These are phyloP conservation scores for Muschampia plurimacula DNA, from an alignment of 2,888 invertebrate genomes.

Conservation along the genomic window DNA sequence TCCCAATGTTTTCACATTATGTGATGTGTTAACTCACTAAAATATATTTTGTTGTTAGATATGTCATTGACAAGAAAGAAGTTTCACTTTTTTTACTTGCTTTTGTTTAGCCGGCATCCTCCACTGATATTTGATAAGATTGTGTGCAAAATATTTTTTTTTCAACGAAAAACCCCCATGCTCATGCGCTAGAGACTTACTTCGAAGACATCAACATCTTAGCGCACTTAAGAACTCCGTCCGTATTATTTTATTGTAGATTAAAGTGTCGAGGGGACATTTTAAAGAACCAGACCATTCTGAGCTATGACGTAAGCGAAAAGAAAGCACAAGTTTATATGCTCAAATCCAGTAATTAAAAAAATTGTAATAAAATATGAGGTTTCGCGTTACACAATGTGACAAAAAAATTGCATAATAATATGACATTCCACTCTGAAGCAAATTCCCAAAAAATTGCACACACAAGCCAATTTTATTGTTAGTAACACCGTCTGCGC, in stretches of 20 bases:
- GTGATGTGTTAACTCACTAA: not conserved
- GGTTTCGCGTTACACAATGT: slow-evolving; percentile 13
- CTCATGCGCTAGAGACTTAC: not conserved
- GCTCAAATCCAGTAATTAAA: not conserved
- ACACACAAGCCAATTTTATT: slow-evolving; percentile 50
- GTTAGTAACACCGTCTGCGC: slow-evolving; percentile 56
- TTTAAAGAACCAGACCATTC: not conserved
- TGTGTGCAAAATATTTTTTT: slow-evolving; percentile 14
- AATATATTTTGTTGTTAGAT: not conserved
- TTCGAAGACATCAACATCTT: not conserved
- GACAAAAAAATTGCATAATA: slow-evolving; percentile 12
- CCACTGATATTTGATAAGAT: not conserved
- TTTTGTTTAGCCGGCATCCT: slow-evolving; percentile 24
- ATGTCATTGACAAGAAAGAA: slow-evolving; percentile 19
- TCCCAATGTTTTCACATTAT: not conserved
- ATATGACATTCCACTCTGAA: slow-evolving; percentile 10
- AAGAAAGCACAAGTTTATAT: not conserved
- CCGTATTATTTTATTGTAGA: not conserved
- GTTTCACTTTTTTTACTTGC: slow-evolving; percentile 31
- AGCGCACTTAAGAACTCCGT: not conserved
- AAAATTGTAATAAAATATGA: not conserved
- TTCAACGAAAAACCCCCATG: not conserved
- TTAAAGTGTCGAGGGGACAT: not conserved
- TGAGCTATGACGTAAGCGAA: not conserved
- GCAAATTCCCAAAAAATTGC: slow-evolving; percentile 32